Conservation (phyloP, 2,888 invertebrate genomes). For the Criorhina ranunculi region DNA sequence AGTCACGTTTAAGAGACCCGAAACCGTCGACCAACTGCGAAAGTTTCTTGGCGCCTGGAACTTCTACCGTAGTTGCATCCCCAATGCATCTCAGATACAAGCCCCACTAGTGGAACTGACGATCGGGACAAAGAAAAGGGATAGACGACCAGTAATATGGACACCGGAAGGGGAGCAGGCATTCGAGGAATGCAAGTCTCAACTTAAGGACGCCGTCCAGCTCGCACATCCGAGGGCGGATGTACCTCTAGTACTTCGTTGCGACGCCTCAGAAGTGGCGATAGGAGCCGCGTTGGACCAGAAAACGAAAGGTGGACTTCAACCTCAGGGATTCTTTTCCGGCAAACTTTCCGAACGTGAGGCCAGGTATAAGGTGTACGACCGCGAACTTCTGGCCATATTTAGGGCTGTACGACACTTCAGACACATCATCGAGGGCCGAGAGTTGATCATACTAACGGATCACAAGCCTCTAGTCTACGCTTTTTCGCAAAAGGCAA, state of each 20-base stretch:
- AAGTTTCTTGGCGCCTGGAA: constrained; percentile 49
- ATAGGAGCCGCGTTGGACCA: constrained; percentile 30
- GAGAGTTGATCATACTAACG: constrained; percentile 37
- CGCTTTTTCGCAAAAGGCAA: constrained; percentile 42
- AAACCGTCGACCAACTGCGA: too few species aligned
- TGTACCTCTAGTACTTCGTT: constrained; percentile 26
- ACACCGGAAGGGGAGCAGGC: constrained; percentile 10
- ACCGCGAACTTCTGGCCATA: constrained; percentile 29
- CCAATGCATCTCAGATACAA: constrained; percentile 31
- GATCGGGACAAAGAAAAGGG: constrained; percentile 36
- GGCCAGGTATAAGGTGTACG: constrained; percentile 42
- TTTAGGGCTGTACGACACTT: constrained; percentile 46
- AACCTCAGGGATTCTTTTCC: constrained; percentile 81
- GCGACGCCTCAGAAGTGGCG: constrained; percentile 7
- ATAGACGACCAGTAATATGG: constrained; percentile 22
- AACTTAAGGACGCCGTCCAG: constrained; percentile 40
- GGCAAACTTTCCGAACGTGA: constrained; percentile 73
- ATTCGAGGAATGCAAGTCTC: constrained; percentile 35
- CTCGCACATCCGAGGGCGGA: constrained; percentile 25
- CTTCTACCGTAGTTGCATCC: constrained; percentile 50
- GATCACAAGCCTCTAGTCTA: constrained; percentile 44
- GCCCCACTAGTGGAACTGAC: constrained; percentile 35
- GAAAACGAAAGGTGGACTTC: constrained; percentile 18
- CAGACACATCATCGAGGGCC: constrained; percentile 42
- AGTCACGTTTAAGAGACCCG: too few species aligned